phyloP scores from a whole-genome alignment of 2,888 invertebrate genomes.

The Drosophila neonasuta region DNA sequence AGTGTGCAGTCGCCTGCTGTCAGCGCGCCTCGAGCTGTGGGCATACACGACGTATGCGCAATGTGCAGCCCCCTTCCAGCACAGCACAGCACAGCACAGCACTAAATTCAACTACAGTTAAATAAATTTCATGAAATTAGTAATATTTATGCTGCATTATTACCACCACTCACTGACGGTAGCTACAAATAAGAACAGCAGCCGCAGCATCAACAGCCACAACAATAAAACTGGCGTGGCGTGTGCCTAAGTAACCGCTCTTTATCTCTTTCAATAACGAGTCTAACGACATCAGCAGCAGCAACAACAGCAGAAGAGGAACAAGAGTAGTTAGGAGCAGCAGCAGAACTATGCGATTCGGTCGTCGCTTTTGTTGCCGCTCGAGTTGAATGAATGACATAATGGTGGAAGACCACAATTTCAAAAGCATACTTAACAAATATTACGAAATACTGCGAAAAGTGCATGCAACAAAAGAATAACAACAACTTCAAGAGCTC shows the following conservation, averaged over 20 bases:
- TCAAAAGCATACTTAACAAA: conserved; percentile 75
- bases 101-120: conserved; percentile 72
- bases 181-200: conserved; percentile 57
- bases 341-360: conserved; percentile 59
- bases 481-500: conserved; percentile 27
- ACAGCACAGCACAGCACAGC: conserved; percentile 21
- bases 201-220: conserved; percentile 28
- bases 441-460: conserved; percentile 76
- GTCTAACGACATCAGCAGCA: conserved; percentile 56
- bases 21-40: conserved; percentile 68
- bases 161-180: conserved; percentile 58
- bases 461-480: conserved; percentile 76
- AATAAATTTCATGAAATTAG: conserved; percentile 77
- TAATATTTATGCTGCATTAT: conserved; percentile 75
- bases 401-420: conserved; percentile 78
- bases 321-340: conserved; percentile 21
- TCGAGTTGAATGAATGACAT: conserved; percentile 70
- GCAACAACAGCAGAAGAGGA: too few species aligned
- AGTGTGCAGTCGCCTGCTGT: conserved; percentile 56
- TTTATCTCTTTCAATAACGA: conserved; percentile 78
- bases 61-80: conserved; percentile 51
- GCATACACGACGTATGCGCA: conserved; percentile 70
- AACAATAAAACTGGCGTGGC: conserved; percentile 53
- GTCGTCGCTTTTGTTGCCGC: conserved; percentile 50
- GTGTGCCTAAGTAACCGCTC: conserved; percentile 78